Evolutionary conservation across 2,888 invertebrate genomes (phyloP), one percentile per base, ranked within the genome.

Genomic region (Ceriagrion tenellum): DNA sequence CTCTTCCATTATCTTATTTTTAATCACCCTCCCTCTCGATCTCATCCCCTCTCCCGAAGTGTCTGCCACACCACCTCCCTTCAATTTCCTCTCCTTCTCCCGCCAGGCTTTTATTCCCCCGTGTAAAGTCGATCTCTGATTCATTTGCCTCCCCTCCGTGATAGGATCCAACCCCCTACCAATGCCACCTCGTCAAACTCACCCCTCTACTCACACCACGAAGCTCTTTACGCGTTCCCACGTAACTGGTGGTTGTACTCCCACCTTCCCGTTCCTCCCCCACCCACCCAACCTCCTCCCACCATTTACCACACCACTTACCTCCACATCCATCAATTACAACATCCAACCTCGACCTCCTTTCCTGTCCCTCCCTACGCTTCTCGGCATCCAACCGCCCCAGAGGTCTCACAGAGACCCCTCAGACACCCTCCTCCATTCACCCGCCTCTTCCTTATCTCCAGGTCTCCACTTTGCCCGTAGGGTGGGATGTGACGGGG

Each of bases 251-350:
- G 93, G 93, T 93, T 93, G 93, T 35, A 74, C 93, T 69, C 47
- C 47, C 89, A n/a, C n/a, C n/a, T n/a, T n/a, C n/a, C n/a, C 47
- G 47, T 8, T 47, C 47, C 47, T 8, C 47, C 8, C 47, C 47
- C 47, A 47, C n/a, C 91, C 59, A 6, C 26, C 91, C 59, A 23
- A 26, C 23, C 91, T 69, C 93, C 26, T 47, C 55, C 55, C 81
- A 81, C 55, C 89, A n/a, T 69, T 40, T 63, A 55, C 93, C 93
- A 74, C 93, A 93, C 69, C 93, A 47, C 93, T 93, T 69, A 93
- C 69, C 93, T 63, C 47, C 90, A n/a, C 63, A 93, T 93, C 93
- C 93, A 93, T 93, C 93, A 93, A 93, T 93, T 93, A 93, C 93
- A 40, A 74, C 93, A 93, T 55, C 93, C 63, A 47, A 4, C 55